phyloP scores from a whole-genome alignment of 2,888 invertebrate species.

The Andrena haemorrhoa region DNA sequence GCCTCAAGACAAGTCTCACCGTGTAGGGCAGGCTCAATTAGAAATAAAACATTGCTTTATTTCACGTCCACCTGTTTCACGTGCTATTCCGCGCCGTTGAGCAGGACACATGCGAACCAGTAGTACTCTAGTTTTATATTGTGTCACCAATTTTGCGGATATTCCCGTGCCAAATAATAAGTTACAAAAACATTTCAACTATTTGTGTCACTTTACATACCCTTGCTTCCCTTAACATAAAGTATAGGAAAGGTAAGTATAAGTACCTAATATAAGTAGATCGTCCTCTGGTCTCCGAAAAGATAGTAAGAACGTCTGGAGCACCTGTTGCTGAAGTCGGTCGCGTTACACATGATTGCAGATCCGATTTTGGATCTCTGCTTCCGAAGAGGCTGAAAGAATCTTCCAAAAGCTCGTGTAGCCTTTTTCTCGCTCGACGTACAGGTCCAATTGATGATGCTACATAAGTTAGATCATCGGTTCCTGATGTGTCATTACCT shows the following conservation, averaged over 20 bases:
- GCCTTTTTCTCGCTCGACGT: conserved; percentile 89
- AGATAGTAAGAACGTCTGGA: conserved; percentile 68
- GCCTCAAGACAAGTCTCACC: no score
- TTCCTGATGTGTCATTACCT: conserved; percentile 73
- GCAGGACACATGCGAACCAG: no score
- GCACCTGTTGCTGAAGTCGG: conserved; percentile 65
- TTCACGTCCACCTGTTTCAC: no score
- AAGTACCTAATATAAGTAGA: conserved; percentile 76
- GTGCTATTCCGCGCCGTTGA: no score
- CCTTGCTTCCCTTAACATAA: background rate
- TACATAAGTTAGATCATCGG: conserved; percentile 73
- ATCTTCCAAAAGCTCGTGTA: conserved; percentile 92
- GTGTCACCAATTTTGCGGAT: no score
- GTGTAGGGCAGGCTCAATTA: no score
- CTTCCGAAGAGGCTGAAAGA: conserved; percentile 92
- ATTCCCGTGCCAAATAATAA: no score
- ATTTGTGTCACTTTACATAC: no score
- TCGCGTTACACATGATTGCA: conserved; percentile 64
- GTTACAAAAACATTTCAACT: no score
- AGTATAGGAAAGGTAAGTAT: background rate
- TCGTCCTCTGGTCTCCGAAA: conserved; percentile 76
- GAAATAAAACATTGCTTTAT: no score
- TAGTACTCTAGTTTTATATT: no score
- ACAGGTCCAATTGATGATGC: conserved; percentile 82
- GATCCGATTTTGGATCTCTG: conserved; percentile 86